Percentiles rank a stretch among this genome's conserved stretches.
Evolutionary conservation across 1,140 invertebrate genomes (phyloP).

Genomic region (Coenobita brevimanus): DNA sequence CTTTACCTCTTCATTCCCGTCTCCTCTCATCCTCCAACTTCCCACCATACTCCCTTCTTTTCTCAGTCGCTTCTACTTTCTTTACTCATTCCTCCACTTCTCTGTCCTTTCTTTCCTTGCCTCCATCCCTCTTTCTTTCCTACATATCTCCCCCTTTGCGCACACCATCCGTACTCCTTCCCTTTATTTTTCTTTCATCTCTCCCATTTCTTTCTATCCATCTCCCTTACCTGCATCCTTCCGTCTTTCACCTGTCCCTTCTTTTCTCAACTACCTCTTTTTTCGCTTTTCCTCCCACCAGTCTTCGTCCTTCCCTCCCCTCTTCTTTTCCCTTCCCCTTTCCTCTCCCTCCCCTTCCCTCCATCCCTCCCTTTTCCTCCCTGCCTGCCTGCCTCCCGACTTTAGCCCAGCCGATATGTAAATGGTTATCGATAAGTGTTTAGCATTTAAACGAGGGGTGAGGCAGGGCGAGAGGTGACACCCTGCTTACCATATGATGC

Average conservation of each 20-base stretch:
- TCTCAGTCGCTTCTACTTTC: too few species aligned
- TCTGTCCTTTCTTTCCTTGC: conserved; percentile 1
- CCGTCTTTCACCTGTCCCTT: not conserved
- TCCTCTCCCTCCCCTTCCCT: not conserved
- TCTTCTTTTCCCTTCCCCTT: conserved; percentile 29
- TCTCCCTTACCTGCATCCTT: conserved; percentile 46
- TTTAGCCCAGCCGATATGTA: conserved; percentile 70
- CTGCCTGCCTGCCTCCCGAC: conserved; percentile 72
- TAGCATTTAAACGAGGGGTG: conserved; percentile 68
- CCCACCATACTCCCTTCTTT: too few species aligned
- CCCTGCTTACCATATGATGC: conserved; percentile 65
- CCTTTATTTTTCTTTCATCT: conserved; percentile 28
- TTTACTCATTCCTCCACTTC: too few species aligned
- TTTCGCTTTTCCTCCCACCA: not conserved
- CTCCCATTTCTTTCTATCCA: conserved; percentile 45
- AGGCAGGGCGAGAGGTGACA: conserved; percentile 63
- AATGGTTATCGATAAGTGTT: conserved; percentile 68
- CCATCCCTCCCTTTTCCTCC: conserved; percentile 39
- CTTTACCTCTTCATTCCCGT: too few species aligned
- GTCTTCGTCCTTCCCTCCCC: conserved; percentile 22
- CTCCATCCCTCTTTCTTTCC: not conserved
- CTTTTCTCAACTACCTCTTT: not conserved
- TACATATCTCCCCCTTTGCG: not conserved
- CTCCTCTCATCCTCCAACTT: too few species aligned
- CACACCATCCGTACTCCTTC: too few species aligned